phyloP scores from a whole-genome alignment of 1,140 invertebrate species.

The Bacillus rossius region DNA sequence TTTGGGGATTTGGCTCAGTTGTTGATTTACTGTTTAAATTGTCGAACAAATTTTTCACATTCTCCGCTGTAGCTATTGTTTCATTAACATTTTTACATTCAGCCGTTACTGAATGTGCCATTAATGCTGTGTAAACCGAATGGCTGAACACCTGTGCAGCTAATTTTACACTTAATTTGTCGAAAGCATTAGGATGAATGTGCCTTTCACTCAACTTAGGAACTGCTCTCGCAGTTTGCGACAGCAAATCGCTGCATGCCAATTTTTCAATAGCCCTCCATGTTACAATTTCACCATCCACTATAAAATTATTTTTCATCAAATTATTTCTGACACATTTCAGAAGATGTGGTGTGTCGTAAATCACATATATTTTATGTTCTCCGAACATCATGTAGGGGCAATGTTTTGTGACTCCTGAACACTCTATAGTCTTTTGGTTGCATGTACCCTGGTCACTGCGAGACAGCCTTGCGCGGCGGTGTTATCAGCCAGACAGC shows the following conservation, averaged over 20 bases:
- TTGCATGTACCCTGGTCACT: constrained; percentile 18
- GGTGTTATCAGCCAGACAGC: too few relatives aligned
- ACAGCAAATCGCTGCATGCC: not conserved
- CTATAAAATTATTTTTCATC: constrained; percentile 7
- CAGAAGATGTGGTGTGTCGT: constrained; percentile 11
- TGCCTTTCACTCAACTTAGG: constrained; percentile 20
- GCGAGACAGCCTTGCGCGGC: too few relatives aligned
- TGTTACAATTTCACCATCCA: not conserved
- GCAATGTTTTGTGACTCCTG: not conserved
- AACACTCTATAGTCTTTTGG: not conserved
- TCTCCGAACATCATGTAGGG: not conserved
- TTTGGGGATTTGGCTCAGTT: not conserved
- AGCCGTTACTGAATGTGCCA: constrained; percentile 14
- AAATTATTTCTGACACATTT: constrained; percentile 15
- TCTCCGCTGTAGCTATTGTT: not conserved
- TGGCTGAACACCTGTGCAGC: constrained; percentile 25
- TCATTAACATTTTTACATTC: not conserved
- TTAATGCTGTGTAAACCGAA: constrained; percentile 24
- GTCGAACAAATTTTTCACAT: constrained; percentile 1
- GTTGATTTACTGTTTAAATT: not conserved
- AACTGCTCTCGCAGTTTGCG: not conserved
- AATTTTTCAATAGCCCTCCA: not conserved
- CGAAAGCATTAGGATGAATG: constrained; percentile 20
- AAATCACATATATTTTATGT: not conserved
- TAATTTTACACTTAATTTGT: constrained; percentile 27